phyloP scores from a whole-genome alignment of 2,113 vertebrate genomes.

The Raja brachyura region DNA sequence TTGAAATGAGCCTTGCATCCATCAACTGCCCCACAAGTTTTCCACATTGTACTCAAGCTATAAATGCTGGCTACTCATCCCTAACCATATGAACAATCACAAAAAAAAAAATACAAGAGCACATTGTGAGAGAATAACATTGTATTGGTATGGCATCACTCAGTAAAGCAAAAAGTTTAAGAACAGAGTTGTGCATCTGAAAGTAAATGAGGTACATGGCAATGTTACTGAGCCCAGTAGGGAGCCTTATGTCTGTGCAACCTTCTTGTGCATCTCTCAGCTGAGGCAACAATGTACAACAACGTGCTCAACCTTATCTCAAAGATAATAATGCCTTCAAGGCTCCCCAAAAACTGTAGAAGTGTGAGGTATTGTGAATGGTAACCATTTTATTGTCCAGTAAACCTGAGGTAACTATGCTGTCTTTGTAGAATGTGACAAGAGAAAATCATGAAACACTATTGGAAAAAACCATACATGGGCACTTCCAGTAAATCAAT shows the following conservation, averaged over 20 bases:
- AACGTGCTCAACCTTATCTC: neutral
- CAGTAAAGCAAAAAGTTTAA: conserved; percentile 79
- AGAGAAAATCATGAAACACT: conserved; percentile 60
- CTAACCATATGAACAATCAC: conserved; percentile 62
- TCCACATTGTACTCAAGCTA: conserved; percentile 47
- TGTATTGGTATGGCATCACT: conserved; percentile 77
- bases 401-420: conserved; percentile 96
- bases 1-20: conserved; percentile 31
- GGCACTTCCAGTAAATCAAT: conserved; percentile 94
- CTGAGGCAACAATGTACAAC: conserved; percentile 35
- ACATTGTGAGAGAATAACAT: conserved; percentile 66
- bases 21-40: conserved; percentile 29
- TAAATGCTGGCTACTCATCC: conserved; percentile 54
- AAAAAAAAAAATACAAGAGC: conserved; percentile 62
- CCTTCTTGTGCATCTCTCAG: conserved; percentile 41
- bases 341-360: conserved; percentile 64
- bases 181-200: conserved; percentile 82
- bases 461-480: conserved; percentile 74
- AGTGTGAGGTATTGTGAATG: conserved; percentile 76
- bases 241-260: conserved; percentile 55
- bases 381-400: conserved; percentile 73
- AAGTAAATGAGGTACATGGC: conserved; percentile 85
- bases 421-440: conserved; percentile 75
- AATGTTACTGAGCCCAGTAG: conserved; percentile 59
- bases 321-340: neutral